Evolutionary conservation across 2,797 vertebrate species (phyloP), one percentile per base, ranked within the genome.

Genomic region (Gephyroberyx darwinii): DNA sequence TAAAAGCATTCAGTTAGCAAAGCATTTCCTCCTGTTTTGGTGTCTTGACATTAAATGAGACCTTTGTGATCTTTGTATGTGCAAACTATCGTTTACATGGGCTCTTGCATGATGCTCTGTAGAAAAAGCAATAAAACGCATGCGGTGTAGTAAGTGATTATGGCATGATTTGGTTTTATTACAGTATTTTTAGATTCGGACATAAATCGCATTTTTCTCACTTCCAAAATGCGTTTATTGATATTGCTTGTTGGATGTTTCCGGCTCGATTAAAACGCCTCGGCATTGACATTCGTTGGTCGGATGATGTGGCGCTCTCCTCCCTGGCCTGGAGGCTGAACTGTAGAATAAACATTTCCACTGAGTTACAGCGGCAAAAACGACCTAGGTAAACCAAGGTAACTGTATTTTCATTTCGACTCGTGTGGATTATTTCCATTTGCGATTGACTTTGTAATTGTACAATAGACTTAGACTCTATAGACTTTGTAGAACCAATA

Each of bases 221-320:
- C 26, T 26, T 26, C 26, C 4, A 26, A 26, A 26, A 26, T 26
- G 26, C 26, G 4, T 26, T 26, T 16, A 16, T 14, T 45, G 13
- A 16, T 5, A 1, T 45, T 45, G 35, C 0, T 0, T 1, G 45
- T 74, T 83, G 63, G 52, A 86, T 48, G 53, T 47, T 52, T 86
- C 85, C 22, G 37, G 65, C 58, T 90, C 75, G 81, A 92, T 88
- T 87, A 79, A 82, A 85, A 85, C 45, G 88, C 22, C 88, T 88
- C 10, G 2, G 16, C 8, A 43, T 51, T 58, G 47, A 35, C 31
- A 19, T 16, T 51, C 20, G 8, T 37, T 65, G 26, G 48, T 19
- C 14, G 13, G 35, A 30, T 58, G 65, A 47, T 80, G 64, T 89
- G 84, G 81, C 20, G 22, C 17, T 17, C 1, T 78, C 78, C 66